A percentile compares a stretch with the other conserved stretches of the same genome.
phyloP scores from a whole-genome alignment of 2,888 invertebrate species.

The Caenorhabditis doughertyi region DNA sequence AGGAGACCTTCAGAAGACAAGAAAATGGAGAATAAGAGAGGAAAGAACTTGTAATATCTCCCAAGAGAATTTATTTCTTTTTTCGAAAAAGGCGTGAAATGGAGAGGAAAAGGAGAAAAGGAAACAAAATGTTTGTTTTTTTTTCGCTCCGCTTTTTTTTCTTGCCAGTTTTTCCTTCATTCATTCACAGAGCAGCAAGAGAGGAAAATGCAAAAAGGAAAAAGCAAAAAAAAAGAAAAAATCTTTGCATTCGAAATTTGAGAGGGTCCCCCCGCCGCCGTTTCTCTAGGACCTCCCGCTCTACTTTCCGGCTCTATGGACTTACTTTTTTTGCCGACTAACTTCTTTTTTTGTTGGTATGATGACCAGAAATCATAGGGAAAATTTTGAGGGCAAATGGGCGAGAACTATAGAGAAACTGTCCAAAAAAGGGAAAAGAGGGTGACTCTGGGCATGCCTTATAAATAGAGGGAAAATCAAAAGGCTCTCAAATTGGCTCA shows the following conservation, averaged over 20 bases:
- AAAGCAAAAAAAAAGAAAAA: constrained; percentile 31
- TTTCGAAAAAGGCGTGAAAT: constrained; percentile 26
- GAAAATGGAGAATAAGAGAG: constrained; percentile 3
- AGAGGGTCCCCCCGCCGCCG: constrained; percentile 6
- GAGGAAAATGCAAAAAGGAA: constrained; percentile 2
- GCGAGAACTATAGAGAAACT: neutral
- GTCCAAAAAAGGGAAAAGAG: no score
- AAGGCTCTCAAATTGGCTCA: no score
- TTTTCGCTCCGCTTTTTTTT: constrained; percentile 14
- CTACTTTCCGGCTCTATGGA: neutral
- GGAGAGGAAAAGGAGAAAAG: constrained; percentile 1
- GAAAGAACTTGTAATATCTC: constrained; percentile 59
- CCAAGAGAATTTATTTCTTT: constrained; percentile 39
- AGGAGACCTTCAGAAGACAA: constrained; percentile 5
- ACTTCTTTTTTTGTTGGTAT: neutral
- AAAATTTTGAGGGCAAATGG: neutral
- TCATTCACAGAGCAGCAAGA: no score
- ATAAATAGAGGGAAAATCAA: no score
- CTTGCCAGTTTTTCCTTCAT: neutral
- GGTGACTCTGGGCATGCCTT: no score
- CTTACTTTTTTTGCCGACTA: neutral
- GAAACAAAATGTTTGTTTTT: constrained; percentile 60
- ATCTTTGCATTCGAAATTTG: constrained; percentile 62
- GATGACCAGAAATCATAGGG: neutral
- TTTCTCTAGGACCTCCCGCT: neutral